These are phyloP conservation scores for Sciurus niger DNA, from an alignment of 2,113 vertebrate species.

Conservation along the genomic window DNA sequence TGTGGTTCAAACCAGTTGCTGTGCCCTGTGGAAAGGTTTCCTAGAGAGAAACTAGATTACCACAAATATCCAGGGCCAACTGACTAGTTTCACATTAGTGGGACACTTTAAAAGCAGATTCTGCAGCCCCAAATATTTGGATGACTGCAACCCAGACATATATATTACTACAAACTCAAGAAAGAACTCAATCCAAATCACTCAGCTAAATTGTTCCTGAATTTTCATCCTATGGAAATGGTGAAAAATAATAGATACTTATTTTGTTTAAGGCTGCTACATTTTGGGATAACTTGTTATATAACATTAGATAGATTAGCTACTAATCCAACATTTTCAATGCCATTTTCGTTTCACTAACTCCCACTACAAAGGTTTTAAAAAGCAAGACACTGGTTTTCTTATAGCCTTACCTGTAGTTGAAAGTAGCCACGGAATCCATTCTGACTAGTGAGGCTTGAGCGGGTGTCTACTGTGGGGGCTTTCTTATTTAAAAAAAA, in stretches of 20 bases:
- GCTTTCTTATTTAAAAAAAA: not conserved
- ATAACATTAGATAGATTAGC: not conserved
- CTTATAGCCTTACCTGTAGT: not conserved
- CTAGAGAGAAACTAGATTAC: not conserved
- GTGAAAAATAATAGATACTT: not conserved
- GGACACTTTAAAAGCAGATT: not conserved
- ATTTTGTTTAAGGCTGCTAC: not conserved
- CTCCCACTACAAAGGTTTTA: not conserved
- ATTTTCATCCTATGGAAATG: not conserved
- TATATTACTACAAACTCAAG: not conserved
- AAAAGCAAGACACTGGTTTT: conserved; percentile 33
- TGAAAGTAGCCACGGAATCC: not conserved
- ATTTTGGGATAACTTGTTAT: not conserved
- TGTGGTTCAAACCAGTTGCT: not conserved
- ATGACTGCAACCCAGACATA: not conserved
- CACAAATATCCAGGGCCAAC: not conserved
- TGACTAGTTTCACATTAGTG: not conserved
- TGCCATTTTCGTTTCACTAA: not conserved
- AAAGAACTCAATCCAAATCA: not conserved
- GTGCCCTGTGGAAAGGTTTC: not conserved
- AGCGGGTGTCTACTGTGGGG: not conserved
- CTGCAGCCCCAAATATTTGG: not conserved
- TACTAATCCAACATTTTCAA: conserved; percentile 15
- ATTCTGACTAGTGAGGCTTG: not conserved
- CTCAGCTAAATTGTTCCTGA: not conserved